phyloP scores from a whole-genome alignment of 1,140 invertebrate species.

The Lucilia sericata region DNA sequence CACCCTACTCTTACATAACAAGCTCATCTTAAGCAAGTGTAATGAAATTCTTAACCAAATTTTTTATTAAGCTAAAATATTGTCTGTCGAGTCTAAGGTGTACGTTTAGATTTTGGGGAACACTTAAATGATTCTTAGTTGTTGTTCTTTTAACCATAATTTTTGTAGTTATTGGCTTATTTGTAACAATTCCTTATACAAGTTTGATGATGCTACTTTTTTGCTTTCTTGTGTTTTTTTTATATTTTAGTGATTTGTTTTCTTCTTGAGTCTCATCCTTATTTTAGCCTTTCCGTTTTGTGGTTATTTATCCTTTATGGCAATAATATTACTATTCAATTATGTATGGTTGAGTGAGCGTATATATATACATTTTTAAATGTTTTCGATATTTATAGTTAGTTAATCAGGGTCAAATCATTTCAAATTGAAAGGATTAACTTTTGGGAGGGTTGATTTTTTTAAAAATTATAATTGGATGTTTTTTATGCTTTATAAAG shows the following conservation, averaged over 20 bases:
- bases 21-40: too few species aligned
- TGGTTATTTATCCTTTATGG: constrained; percentile 27
- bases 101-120: not conserved
- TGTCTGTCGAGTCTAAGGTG: not conserved
- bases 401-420: constrained; percentile 32
- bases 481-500: not conserved
- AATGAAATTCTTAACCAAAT: not conserved
- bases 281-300: not conserved
- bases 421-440: constrained; percentile 40
- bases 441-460: not conserved
- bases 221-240: not conserved
- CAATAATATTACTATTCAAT: constrained; percentile 41
- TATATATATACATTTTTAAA: not conserved
- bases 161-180: constrained; percentile 32
- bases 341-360: constrained; percentile 32
- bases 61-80: not conserved
- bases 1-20: not conserved
- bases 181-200: constrained; percentile 8
- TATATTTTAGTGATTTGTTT: not conserved
- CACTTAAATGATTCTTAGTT: not conserved
- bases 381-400: not conserved
- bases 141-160: constrained; percentile 29
- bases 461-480: not conserved
- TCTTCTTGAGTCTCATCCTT: not conserved
- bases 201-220: not conserved